Evolutionary conservation across 2,888 invertebrate genomes (phyloP), one percentile per base, ranked within the genome.

Genomic region (Lasioglossum oenotherae): DNA sequence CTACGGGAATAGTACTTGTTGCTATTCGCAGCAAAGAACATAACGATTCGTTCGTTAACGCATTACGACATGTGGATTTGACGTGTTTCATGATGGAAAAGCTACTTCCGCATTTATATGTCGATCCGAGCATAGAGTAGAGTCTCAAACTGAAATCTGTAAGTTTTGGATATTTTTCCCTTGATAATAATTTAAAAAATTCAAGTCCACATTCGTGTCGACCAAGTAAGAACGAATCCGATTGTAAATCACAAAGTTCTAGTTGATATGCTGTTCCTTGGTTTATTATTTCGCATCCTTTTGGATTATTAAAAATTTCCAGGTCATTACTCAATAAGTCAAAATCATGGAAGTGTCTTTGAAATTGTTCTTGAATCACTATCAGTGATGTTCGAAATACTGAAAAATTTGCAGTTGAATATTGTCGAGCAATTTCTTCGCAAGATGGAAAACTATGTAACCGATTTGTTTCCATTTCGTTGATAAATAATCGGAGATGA

Each of bases 141-240:
- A 53, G 49, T 53, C 23, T 53, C 23, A 53, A 53, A 53, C 49
- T 53, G 8, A 53, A 53, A 19, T 53, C 49, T 23, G 23, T 0
- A 53, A 53, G 49, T 53, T 53, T 53, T 53, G 49, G 49, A 53
- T 53, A 53, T 23, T 53, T 53, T 23, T 53, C 49, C 49, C 23
- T 53, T 53, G 49, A 23, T 53, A 53, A 53, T 53, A 53, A 23
- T 23, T 60, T 60, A 27, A 81, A 78, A 27, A 38, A 78, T 53
- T 38, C n/a, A 23, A 53, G 49, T 53, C 23, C 49, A 23, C 23
- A 5, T 8, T 53, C 49, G 8, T 53, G 8, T 23, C 49, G 49
- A 8, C 49, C 23, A 53, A 53, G 49, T 53, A 53, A 53, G 23
- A 53, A 53, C 23, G 8, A 8, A 53, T 53, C 49, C 23, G 49